Evolutionary conservation across 2,888 invertebrate genomes (phyloP).

Genomic region (Drosophila testacea): DNA sequence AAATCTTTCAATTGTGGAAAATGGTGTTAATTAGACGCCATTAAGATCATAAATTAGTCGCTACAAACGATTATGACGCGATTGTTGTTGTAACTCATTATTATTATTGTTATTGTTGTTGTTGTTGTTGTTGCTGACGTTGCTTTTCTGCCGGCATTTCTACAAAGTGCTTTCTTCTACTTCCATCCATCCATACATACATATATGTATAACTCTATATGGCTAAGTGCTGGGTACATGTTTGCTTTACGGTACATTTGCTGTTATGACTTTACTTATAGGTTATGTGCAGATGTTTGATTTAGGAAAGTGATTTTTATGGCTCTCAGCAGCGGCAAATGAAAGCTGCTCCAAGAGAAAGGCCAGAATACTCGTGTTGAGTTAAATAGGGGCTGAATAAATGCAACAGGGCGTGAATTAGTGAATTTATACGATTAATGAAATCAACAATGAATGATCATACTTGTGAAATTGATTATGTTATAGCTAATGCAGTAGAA

Average conservation of each 20-base stretch:
- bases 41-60: constrained; percentile 81
- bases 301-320: constrained; percentile 60
- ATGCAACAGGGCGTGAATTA: constrained; percentile 1
- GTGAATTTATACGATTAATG: too few species aligned
- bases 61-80: constrained; percentile 80
- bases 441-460: too few species aligned
- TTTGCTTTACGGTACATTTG: constrained; percentile 78
- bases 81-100: constrained; percentile 51
- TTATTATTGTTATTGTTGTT: constrained; percentile 16
- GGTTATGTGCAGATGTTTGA: constrained; percentile 63
- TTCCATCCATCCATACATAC: constrained; percentile 16
- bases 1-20: constrained; percentile 82
- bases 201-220: constrained; percentile 55
- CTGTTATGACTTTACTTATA: constrained; percentile 70
- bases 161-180: constrained; percentile 57
- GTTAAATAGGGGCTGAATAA: constrained; percentile 12
- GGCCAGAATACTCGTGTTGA: background rate
- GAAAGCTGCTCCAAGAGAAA: constrained; percentile 48
- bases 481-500: background rate
- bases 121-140: constrained; percentile 24
- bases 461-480: background rate
- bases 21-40: constrained; percentile 81
- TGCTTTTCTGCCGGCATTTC: constrained; percentile 64
- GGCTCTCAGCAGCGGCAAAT: constrained; percentile 28
- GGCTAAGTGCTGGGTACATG: constrained; percentile 67